Evolutionary conservation across 2,113 vertebrate species (phyloP).

Genomic region (Plectropomus leopardus): DNA sequence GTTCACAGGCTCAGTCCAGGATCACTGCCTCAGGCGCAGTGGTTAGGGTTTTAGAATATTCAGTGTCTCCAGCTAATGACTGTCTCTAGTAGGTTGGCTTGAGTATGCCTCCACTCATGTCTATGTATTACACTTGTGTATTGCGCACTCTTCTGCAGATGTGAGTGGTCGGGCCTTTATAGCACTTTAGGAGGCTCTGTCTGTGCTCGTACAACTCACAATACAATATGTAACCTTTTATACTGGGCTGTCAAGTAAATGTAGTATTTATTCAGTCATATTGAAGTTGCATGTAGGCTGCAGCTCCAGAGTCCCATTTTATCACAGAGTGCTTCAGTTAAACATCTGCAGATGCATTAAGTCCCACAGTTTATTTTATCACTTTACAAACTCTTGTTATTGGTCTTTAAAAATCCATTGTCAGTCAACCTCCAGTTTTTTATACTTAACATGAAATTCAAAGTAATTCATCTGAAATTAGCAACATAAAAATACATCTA

Average conservation of each 20-base stretch:
- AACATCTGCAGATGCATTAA: neutral
- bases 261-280: neutral
- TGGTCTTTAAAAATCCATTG: too few relatives aligned
- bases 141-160: neutral
- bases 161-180: neutral
- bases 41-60: neutral
- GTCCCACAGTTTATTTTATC: neutral
- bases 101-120: neutral
- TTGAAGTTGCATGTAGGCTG: neutral
- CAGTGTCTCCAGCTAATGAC: neutral
- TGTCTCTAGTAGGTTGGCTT: neutral
- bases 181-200: neutral
- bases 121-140: neutral
- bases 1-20: neutral
- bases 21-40: neutral
- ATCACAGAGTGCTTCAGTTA: neutral
- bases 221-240: too few relatives aligned
- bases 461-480: neutral
- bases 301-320: neutral
- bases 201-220: neutral
- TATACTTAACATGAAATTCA: neutral
- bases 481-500: neutral
- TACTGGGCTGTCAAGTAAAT: neutral
- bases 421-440: too few relatives aligned
- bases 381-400: too few relatives aligned